Base-by-base conservation (phyloP, 2,888 invertebrate species). In the Drosophila mulleri region DNA sequence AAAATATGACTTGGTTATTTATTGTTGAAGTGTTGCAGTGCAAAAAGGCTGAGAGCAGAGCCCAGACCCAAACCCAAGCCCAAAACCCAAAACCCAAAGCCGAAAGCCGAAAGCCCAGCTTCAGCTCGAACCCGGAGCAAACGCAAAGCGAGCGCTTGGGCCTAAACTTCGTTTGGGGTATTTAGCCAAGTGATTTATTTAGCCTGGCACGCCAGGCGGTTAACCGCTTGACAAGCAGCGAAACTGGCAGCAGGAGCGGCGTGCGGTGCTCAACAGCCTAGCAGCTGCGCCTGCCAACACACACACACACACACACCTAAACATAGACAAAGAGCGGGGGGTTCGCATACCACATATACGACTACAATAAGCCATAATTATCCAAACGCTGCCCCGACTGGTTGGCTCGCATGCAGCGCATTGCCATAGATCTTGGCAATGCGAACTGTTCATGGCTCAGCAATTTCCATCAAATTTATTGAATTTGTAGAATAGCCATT, bases 1-100 rank as follows among this genome's bases (percentile, higher is more conserved):
- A 87, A 86, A 89, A 89, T 89, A 86, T 86, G 89, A 86, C 88
- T 89, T 82, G 88, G 89, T 86, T 86, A 84, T 86, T 89, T 86
- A 86, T 86, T 87, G 89, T 87, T 87, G 78, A 82, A 87, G 88
- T 85, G 87, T 86, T 88, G 88, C 89, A 88, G 87, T 85, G 89
- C 85, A 86, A 87, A 87, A 87, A 83, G 70, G 45, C 45, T 45
- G 23, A 87, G 87, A 74, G 65, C 62, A 66, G 77, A 64, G 54
- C 62, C 47, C 54, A 29, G 23, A 41, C 54, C 41, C 20, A 42
- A 56, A 56, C 8, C 56, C 56, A 39, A n/a, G 9, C 26, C 26
- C 20, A 57, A 57, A 44, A 8, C 42, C 56, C 14, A 23, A 23
- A 18, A 23, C n/a, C 18, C n/a, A n/a, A n/a, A n/a, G n/a, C n/a